Conservation (phyloP, 2,113 vertebrate genomes). For the Calyptomena viridis region DNA sequence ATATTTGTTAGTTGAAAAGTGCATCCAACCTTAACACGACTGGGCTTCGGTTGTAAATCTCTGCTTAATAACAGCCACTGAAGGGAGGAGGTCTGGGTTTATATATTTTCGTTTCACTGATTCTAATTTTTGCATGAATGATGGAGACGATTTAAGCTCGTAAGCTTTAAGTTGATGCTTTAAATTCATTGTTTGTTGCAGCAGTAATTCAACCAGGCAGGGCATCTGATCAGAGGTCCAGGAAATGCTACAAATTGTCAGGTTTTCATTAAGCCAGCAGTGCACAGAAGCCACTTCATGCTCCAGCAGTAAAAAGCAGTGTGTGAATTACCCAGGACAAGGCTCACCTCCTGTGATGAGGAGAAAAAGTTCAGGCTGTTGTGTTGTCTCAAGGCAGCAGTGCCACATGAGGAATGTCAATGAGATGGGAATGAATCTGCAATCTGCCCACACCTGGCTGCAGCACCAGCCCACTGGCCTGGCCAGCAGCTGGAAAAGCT, state of each 20-base stretch:
- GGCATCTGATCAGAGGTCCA: not conserved
- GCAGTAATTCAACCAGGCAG: not conserved
- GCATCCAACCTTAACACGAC: not conserved
- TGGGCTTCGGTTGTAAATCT: slow-evolving; percentile 50
- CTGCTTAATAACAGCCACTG: slow-evolving; percentile 28
- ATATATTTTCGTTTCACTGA: slow-evolving; percentile 4
- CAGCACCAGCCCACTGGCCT: not conserved
- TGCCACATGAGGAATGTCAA: not conserved
- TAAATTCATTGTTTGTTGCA: not conserved
- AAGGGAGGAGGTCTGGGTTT: slow-evolving; percentile 8
- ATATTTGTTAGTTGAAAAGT: slow-evolving; percentile 55
- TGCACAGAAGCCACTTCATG: not conserved
- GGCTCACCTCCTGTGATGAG: not conserved
- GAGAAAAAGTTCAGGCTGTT: not conserved
- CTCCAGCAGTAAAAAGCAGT: not conserved
- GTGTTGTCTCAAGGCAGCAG: not conserved
- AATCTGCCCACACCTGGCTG: not conserved
- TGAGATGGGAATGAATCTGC: not conserved
- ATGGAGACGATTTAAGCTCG: not conserved
- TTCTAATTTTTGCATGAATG: slow-evolving; percentile 26
- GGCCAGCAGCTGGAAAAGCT: not conserved
- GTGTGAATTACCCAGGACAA: not conserved
- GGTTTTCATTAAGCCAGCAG: not conserved
- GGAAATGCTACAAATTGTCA: not conserved
- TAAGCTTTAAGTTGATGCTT: not conserved